Base-by-base conservation (phyloP, 2,797 vertebrate genomes). In the Myotis myotis region DNA sequence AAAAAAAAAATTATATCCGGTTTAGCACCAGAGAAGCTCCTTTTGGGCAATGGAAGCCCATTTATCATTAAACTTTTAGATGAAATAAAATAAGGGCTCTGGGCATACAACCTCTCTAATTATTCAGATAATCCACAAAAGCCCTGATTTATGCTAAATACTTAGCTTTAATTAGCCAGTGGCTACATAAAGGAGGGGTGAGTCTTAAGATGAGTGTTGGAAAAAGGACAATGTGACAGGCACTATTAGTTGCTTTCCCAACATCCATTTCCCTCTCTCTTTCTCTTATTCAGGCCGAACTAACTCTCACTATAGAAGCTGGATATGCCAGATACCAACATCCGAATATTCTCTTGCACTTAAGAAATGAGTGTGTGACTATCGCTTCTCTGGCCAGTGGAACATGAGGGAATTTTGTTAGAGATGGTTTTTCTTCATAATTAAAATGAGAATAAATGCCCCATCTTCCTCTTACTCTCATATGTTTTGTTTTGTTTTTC, bases 31-130 rank as follows among this genome's bases (percentile, higher is more conserved):
- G 76, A 95, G 96, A 92, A 96, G 91, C 4, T 97, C 94, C 89
- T 28, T 90, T 94, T 8, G 71, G 91, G 80, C 93, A 96, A 94
- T 25, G 87, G 96, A 96, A 97, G 92, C 92, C 94, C 1, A 96
- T 98, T 98, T 98, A 94, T 97, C 96, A 92, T 93, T 96, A 92
- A 96, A 96, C 86, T 96, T 97, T 96, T 83, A 96, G 94, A 95
- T 94, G 47, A 92, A 96, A 96, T 96, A 96, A 97, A 96, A 97
- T 96, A 96, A 94, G 80, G 68, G n/a, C 47, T 17, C 36, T 85
- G n/a, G 36, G 47, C 51, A 89, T 95, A 95, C 82, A 95, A 95
- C 96, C 81, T 91, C 89, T 95, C 75, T 96, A 97, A 97, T 97
- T 97, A 97, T 95, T 96, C 94, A 95, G 79, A 95, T 97, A 97